A percentile compares a stretch with the other conserved stretches of the same genome.
phyloP scores from a whole-genome alignment of 1,140 invertebrate species.

The Penaeus chinensis region DNA sequence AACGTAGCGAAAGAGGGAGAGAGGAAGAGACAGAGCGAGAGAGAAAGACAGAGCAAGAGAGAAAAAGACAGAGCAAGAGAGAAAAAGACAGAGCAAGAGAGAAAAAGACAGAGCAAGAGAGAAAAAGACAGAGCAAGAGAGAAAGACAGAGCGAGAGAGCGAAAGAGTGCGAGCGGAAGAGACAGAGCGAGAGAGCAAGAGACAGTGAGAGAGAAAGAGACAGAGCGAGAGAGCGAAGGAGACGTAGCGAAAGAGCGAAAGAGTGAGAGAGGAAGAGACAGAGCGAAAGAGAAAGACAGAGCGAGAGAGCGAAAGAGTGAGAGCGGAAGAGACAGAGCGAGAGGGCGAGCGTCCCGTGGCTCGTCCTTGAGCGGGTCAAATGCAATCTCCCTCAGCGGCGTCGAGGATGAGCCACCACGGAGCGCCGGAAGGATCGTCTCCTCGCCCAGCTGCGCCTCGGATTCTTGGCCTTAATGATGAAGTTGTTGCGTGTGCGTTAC shows the following conservation, averaged over 20 bases:
- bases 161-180: too few relatives aligned
- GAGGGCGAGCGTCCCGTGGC: not conserved
- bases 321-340: too few relatives aligned
- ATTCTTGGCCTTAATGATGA: too few relatives aligned
- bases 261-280: too few relatives aligned
- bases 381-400: not conserved
- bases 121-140: not conserved
- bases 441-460: too few relatives aligned
- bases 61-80: not conserved
- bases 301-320: too few relatives aligned
- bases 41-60: not conserved
- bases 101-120: not conserved
- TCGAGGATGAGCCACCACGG: not conserved
- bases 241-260: too few relatives aligned
- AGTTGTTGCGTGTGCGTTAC: too few relatives aligned
- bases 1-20: not conserved
- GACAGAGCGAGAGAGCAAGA: not conserved
- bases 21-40: not conserved
- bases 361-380: not conserved
- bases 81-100: not conserved
- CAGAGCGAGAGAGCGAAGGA: too few relatives aligned
- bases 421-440: too few relatives aligned
- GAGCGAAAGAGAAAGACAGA: too few relatives aligned
- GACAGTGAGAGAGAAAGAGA: not conserved
- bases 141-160: conserved; percentile 34